A percentile compares a stretch with the other conserved stretches of the same genome.
Evolutionary conservation across 2,888 invertebrate species (phyloP).

Genomic region (Agrenia bidenticulata): DNA sequence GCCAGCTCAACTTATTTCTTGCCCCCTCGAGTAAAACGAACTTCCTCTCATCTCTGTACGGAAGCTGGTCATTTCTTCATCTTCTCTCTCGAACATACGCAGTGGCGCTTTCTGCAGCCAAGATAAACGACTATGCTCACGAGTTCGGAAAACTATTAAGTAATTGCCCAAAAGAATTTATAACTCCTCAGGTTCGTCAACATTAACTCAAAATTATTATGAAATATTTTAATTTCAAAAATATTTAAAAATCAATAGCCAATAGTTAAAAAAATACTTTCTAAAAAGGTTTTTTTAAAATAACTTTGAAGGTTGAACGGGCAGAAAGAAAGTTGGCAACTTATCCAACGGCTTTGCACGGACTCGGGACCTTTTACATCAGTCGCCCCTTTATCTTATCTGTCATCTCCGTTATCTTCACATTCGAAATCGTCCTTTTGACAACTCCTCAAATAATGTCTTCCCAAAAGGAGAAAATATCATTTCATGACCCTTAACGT

Average conservation of each 20-base stretch:
- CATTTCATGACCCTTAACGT: no score
- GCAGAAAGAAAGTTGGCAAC: constrained; percentile 29
- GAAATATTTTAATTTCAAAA: no score
- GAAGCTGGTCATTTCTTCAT: constrained; percentile 47
- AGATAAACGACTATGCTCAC: constrained; percentile 9
- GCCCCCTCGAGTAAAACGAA: neutral
- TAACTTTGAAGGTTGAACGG: constrained; percentile 27
- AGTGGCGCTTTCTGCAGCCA: constrained; percentile 3
- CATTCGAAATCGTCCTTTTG: constrained; percentile 41
- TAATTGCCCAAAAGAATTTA: neutral
- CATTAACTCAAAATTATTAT: no score
- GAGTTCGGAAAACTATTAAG: neutral
- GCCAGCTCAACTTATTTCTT: constrained; percentile 4
- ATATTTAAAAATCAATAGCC: no score
- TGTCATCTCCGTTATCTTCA: constrained; percentile 35
- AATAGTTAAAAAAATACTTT: no score
- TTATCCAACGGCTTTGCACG: constrained; percentile 27
- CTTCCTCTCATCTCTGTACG: constrained; percentile 30
- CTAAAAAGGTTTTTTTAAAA: no score
- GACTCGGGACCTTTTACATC: constrained; percentile 35
- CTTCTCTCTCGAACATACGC: constrained; percentile 30
- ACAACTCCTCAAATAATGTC: constrained; percentile 22
- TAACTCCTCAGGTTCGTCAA: no score
- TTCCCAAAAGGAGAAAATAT: no score
- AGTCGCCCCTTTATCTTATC: constrained; percentile 35